Evolutionary conservation across 2,113 vertebrate species (phyloP).

Genomic region (Promerops cafer): DNA sequence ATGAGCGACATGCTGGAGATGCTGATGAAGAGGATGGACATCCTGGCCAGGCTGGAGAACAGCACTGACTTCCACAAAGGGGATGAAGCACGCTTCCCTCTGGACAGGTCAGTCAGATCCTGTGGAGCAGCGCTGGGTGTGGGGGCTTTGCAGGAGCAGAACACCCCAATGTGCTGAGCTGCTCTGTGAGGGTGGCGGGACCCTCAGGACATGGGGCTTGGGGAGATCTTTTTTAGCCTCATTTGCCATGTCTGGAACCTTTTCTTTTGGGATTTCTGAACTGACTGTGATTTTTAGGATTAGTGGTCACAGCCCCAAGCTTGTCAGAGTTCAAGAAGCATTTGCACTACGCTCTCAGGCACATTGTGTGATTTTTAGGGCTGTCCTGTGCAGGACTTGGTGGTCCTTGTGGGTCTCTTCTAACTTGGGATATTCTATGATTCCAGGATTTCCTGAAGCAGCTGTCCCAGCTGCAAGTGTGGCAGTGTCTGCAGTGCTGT

Average conservation of each 20-base stretch:
- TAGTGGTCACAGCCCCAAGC: neutral
- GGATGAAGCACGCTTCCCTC: slow-evolving; percentile 74
- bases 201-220: accelerated
- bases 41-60: slow-evolving; percentile 86
- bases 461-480: neutral
- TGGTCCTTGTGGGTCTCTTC: neutral
- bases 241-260: neutral
- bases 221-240: neutral
- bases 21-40: slow-evolving; percentile 89
- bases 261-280: neutral
- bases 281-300: neutral
- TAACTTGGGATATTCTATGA: neutral
- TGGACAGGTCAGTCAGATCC: slow-evolving; percentile 79
- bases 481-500: accelerated
- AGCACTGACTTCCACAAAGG: slow-evolving; percentile 79
- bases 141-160: neutral
- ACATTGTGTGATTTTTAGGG: neutral
- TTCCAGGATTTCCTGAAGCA: neutral
- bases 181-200: neutral
- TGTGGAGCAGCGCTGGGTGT: accelerated
- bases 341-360: neutral
- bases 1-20: slow-evolving; percentile 97
- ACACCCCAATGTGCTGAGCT: accelerated
- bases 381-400: neutral
- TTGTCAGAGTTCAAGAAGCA: neutral